Evolutionary conservation across 2,113 vertebrate species (phyloP), one percentile per base, ranked within the genome.

Genomic region (Chroicocephalus ridibundus): DNA sequence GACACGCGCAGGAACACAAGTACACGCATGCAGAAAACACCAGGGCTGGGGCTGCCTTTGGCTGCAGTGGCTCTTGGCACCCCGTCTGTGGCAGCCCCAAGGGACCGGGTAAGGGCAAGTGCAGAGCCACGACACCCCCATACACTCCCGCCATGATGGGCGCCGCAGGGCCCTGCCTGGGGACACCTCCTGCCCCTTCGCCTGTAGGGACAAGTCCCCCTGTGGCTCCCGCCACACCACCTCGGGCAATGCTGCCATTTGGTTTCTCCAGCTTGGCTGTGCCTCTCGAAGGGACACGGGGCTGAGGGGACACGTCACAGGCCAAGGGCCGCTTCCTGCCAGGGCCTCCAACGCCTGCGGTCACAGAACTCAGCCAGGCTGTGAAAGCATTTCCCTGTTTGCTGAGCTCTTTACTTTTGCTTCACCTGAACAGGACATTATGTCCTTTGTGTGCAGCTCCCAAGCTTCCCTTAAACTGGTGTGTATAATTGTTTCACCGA

Each of bases 131-230:
- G 0, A 34, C 29, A 22, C 16, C 36, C 55, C 22, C 0, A 1
- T 2, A 9, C 47, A 10, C 32, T 51, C 38, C 9, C 3, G 0
- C 31, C 0, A 0, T 0, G 0, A 13, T 1, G 32, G 38, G n/a
- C 7, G 4, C 22, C 0, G 1, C 58, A 57, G 32, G 58, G 17
- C 21, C 64, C 36, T 42, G 26, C 44, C 21, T 1, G 1, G 58
- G 47, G 29, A n/a, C 13, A 40, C 29, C 49, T n/a, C n/a, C 27
- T 5, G 8, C 13, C 8, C 36, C 38, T 42, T 25, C 2, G 4
- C 34, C 49, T 36, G 26, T 10, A 1, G 54, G 27, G 12, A 38
- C 2, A 3, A 26, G 24, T 11, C 34, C 46, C 24, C 32, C 22
- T 6, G 1, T 1, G 4, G 68, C 55, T 46, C 34, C 54, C 1